Evolutionary conservation across 1,140 invertebrate species (phyloP), one percentile per base, ranked within the genome.

Genomic region (Luehdorfia chinensis): DNA sequence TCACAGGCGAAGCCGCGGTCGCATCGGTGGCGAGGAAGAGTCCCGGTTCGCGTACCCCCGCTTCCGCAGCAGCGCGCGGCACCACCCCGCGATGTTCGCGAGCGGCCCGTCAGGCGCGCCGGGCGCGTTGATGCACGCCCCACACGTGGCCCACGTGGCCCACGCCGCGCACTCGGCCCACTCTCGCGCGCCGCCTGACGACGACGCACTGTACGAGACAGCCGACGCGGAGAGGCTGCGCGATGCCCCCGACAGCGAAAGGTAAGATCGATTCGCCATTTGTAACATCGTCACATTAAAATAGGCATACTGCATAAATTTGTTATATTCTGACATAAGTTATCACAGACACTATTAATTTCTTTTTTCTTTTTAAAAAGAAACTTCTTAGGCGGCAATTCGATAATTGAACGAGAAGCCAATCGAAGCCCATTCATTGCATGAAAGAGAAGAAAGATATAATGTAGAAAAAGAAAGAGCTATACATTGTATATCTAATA

Each of bases 141-240:
- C 63, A 92, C 67, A 94, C 87, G 91, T 85, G 71, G 66, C 70
- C 84, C 66, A 93, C 83, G 93, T 91, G 50, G 92, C 92, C 14
- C 87, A 83, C 63, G 77, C 34, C 88, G 60, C 91, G 37, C 84
- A 87, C 65, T 75, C 72, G 47, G 75, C 77, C 47, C 87, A 85
- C 59, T 76, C 84, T 57, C 88, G 89, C 63, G 81, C 76, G 57
- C 91, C 90, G 66, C 91, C 91, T 63, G 93, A 94, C 63, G 94
- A 95, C 57, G 94, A 95, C 80, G 92, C 93, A 74, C 93, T 95
- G 60, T 95, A 95, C 79, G 94, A 95, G 87, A 94, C 92, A 65
- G 94, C 94, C 57, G 94, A 95, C 86, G 92, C 88, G 62, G 80
- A 85, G 84, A 66, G 85, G 78, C 85, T 87, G 80, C 87, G 93